Base-by-base conservation (phyloP, 2,888 invertebrate genomes). In the Stomorhina lunata region DNA sequence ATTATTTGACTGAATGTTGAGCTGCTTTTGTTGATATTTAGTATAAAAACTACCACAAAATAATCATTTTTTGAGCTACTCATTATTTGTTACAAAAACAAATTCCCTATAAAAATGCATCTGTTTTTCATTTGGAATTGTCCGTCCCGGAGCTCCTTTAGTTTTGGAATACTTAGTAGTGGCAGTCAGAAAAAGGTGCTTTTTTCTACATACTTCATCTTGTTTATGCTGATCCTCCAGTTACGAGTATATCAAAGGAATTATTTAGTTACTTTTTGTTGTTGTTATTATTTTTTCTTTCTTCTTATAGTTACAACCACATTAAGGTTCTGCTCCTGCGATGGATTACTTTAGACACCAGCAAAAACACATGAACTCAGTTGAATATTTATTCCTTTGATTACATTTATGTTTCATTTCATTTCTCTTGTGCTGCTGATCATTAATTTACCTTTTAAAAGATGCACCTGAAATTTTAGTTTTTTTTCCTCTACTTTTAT, bases 21-120 rank as follows among this genome's bases (percentile, higher is more conserved):
- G 76, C 17, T 25, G 27, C 53, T 25, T 66, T 66, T 48, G 22
- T 65, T 53, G 32, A n/a, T 15, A 80, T 48, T 66, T 57, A 72
- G 55, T 12, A 61, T n/a, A n/a, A n/a, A n/a, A 69, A 40, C 66
- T 32, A 27, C 34, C 17, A 76, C 43, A 43, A 40, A 48, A 50
- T n/a, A 29, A 20, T 48, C 6, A 48, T 71, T 78, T 69, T 20
- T 72, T 72, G 57, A 65, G 79, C 72, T 50, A 59, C 79, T 80
- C 79, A 72, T 79, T 79, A 79, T 79, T 66, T 79, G 82, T 66
- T 48, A 76, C 81, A 81, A 50, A 79, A 68, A 79, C 61, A 82
- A 65, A 55, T 37, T 72, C 20, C n/a, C n/a, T n/a, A 29, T 22
- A 68, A 81, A 78, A 82, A 82, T 82, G 53, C 82, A 82, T 79